phyloP scores from a whole-genome alignment of 2,113 vertebrate species.

The Oxygymnocypris stewartii region DNA sequence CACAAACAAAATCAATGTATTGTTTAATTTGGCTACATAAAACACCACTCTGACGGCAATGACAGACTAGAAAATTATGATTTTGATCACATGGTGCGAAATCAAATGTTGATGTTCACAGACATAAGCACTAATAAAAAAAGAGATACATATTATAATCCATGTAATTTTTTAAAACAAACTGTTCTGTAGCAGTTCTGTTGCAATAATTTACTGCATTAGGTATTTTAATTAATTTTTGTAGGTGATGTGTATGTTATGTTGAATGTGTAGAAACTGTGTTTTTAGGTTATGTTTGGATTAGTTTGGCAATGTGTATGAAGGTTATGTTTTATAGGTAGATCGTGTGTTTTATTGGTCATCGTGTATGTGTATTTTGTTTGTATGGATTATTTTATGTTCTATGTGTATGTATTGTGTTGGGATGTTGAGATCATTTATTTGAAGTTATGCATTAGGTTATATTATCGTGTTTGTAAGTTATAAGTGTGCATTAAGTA shows the following conservation, averaged over 20 bases:
- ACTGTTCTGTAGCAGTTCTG: not conserved
- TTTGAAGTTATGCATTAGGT: not conserved
- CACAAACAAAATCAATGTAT: not conserved
- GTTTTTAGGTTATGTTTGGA: not conserved
- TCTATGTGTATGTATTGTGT: not conserved
- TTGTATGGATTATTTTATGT: not conserved
- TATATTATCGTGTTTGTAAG: not conserved
- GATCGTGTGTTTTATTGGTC: not conserved
- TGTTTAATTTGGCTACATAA: not conserved
- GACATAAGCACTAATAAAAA: not conserved
- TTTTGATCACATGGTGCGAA: not conserved
- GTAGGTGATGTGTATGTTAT: not conserved
- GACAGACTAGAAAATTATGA: not conserved
- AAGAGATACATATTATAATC: not conserved
- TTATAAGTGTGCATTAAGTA: slow-evolving; percentile 39
- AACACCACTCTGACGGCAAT: not conserved
- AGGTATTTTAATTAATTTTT: not conserved
- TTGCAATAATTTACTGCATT: not conserved
- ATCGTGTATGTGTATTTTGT: not conserved
- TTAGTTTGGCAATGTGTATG: not conserved
- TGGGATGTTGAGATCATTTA: not conserved
- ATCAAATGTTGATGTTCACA: not conserved
- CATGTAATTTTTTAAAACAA: not conserved
- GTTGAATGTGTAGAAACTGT: not conserved
- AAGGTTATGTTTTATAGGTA: not conserved